phyloP scores from a whole-genome alignment of 2,113 vertebrate genomes.

The Scartelaos histophorus region DNA sequence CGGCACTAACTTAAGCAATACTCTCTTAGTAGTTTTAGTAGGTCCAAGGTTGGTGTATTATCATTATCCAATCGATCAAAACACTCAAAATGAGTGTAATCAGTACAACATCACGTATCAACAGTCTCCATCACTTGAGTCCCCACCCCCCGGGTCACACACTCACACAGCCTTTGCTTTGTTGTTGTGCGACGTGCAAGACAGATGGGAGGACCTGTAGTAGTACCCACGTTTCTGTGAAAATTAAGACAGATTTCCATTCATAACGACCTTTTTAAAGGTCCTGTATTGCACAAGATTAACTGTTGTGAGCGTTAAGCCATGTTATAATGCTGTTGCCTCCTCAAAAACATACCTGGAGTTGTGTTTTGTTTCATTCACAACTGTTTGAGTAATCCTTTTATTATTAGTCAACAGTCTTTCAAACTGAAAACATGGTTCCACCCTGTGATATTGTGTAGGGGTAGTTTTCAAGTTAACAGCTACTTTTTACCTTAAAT shows the following conservation, averaged over 20 bases:
- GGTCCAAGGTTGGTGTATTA: background rate
- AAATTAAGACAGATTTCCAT: slow-evolving; percentile 54
- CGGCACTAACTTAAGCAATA: background rate
- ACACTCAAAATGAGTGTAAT: slow-evolving; percentile 51
- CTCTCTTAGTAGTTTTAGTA: background rate
- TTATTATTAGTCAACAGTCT: too few species aligned
- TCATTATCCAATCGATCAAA: slow-evolving; percentile 12
- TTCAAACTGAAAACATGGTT: too few species aligned
- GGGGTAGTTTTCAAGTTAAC: too few species aligned
- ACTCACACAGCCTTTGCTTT: slow-evolving; percentile 67
- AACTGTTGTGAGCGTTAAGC: too few species aligned
- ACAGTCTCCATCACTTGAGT: slow-evolving; percentile 55
- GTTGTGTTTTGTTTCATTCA: too few species aligned
- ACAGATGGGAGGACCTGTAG: slow-evolving; percentile 54
- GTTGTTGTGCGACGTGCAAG: slow-evolving; percentile 67
- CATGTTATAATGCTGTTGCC: too few species aligned
- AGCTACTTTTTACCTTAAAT: too few species aligned
- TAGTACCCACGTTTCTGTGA: slow-evolving; percentile 49
- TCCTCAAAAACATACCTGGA: too few species aligned
- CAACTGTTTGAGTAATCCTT: too few species aligned
- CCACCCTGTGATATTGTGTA: too few species aligned
- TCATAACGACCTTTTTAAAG: background rate
- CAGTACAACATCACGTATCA: slow-evolving; percentile 60
- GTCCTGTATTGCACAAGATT: too few species aligned
- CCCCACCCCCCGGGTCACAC: slow-evolving; percentile 62